These are phyloP conservation scores for Tragelaphus strepsiceros DNA, from an alignment of 2,113 vertebrate species.

Conservation along the genomic window DNA sequence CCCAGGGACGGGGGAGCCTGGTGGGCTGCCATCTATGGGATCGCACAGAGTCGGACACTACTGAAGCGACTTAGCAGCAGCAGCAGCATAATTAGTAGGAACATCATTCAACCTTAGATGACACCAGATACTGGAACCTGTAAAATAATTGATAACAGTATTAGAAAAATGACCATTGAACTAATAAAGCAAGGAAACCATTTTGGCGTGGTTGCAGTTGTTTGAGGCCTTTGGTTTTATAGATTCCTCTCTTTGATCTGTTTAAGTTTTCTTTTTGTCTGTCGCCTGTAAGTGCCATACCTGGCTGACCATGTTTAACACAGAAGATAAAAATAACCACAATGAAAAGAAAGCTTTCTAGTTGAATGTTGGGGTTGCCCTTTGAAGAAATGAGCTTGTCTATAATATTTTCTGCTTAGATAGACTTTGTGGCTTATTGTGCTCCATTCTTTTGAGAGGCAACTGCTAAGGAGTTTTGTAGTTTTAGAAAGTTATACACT, in stretches of 20 bases:
- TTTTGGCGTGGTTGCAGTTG: neutral
- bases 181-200: neutral
- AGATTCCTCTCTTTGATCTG: neutral
- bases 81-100: neutral
- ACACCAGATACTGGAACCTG: neutral
- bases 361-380: neutral
- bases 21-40: too few relatives aligned
- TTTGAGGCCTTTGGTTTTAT: neutral
- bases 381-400: neutral
- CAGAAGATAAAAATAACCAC: neutral
- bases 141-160: neutral
- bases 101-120: neutral
- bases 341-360: neutral
- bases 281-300: neutral
- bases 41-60: too few relatives aligned
- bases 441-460: neutral
- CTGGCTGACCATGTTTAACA: conserved; percentile 13
- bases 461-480: neutral
- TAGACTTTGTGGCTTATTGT: neutral
- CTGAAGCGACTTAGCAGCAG: too few relatives aligned
- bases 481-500: conserved; percentile 5
- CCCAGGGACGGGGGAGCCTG: too few relatives aligned
- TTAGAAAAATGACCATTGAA: neutral
- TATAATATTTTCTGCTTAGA: neutral
- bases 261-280: neutral